These are phyloP conservation scores for Calliopsis andreniformis DNA, from an alignment of 1,140 invertebrate genomes.

Conservation along the genomic window DNA sequence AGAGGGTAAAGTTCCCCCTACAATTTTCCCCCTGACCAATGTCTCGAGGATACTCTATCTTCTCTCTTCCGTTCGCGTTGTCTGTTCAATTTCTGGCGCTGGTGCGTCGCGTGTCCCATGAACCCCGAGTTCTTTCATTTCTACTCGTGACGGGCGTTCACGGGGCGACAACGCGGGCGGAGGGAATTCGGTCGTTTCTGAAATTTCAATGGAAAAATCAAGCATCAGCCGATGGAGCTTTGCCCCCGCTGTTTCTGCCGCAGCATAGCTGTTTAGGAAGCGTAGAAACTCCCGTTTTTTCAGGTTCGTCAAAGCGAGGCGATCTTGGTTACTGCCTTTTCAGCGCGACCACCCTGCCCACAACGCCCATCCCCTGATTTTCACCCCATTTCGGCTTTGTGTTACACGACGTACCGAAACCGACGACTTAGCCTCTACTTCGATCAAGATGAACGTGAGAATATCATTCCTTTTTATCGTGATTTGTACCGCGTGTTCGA, in stretches of 20 bases:
- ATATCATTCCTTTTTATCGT: slow-evolving; percentile 46
- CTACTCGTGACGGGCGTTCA: no score
- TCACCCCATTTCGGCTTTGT: not conserved
- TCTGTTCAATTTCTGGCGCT: no score
- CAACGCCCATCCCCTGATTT: no score
- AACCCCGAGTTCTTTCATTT: not conserved
- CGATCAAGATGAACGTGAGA: not conserved
- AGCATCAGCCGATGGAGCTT: slow-evolving; percentile 18
- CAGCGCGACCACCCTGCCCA: not conserved
- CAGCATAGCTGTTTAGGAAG: not conserved
- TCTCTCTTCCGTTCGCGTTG: not conserved
- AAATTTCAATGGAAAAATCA: not conserved
- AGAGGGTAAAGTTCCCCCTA: slow-evolving; percentile 9
- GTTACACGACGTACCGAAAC: slow-evolving; percentile 9
- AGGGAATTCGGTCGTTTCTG: no score
- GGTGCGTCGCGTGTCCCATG: no score
- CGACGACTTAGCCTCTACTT: slow-evolving; percentile 23
- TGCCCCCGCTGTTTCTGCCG: slow-evolving; percentile 5
- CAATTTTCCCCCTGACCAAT: not conserved
- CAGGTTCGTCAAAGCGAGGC: slow-evolving; percentile 16
- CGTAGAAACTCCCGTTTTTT: not conserved
- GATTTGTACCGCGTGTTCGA: slow-evolving; percentile 23
- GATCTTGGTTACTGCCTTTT: slow-evolving; percentile 27
- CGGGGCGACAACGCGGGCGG: no score
- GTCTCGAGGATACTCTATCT: slow-evolving; percentile 8